Conservation (phyloP, 2,113 vertebrate genomes). For the Plecotus auritus region DNA sequence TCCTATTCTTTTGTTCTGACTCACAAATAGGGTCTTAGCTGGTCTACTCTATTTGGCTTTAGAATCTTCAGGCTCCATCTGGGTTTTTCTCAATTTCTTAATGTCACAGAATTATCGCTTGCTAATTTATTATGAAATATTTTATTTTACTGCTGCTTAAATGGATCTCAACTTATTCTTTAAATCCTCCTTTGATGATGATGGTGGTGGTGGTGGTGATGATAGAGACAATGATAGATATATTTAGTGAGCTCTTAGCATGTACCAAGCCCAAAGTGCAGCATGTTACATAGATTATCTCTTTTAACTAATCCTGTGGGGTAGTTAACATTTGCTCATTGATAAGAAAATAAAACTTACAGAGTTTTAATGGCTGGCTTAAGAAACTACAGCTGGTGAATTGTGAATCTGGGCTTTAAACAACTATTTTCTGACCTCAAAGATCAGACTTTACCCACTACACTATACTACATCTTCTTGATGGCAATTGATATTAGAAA, state of each 20-base stretch:
- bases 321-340: not conserved
- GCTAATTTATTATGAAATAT: not conserved
- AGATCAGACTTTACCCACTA: not conserved
- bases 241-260: not conserved
- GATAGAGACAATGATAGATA: not conserved
- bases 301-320: not conserved
- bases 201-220: not conserved
- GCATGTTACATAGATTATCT: not conserved
- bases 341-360: not conserved
- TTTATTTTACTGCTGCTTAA: not conserved
- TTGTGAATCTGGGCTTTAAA: not conserved
- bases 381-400: not conserved
- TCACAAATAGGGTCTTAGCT: not conserved
- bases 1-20: not conserved
- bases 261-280: not conserved
- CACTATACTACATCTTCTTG: not conserved
- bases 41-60: not conserved
- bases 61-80: not conserved
- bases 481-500: not conserved
- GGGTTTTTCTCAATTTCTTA: not conserved
- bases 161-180: not conserved
- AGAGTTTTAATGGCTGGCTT: not conserved
- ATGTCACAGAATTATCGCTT: not conserved
- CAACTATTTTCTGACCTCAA: not conserved
- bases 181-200: not conserved